These are phyloP conservation scores for Drosophila varians DNA, from an alignment of 1,140 invertebrate genomes.

Conservation along the genomic window DNA sequence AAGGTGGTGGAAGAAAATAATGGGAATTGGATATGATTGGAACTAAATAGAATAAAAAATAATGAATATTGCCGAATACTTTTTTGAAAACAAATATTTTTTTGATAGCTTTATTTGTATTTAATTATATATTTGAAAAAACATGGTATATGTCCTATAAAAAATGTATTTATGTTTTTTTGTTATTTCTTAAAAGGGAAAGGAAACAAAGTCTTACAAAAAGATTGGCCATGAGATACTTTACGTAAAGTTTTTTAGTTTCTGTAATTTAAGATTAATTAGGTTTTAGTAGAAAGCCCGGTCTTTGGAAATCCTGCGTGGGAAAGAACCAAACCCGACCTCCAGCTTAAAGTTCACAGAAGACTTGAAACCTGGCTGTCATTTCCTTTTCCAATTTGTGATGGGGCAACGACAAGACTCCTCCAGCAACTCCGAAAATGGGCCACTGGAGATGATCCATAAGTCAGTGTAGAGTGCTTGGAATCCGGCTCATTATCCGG, in stretches of 20 bases:
- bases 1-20: not conserved
- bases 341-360: not conserved
- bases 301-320: not conserved
- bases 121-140: too few species aligned
- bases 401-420: not conserved
- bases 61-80: too few species aligned
- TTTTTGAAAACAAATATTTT: too few species aligned
- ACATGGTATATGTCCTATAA: too few species aligned
- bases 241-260: too few species aligned
- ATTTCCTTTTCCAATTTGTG: not conserved
- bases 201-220: too few species aligned
- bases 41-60: too few species aligned
- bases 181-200: too few species aligned
- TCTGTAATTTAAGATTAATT: too few species aligned
- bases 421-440: slow-evolving; percentile 6
- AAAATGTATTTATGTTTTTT: too few species aligned
- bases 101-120: not conserved
- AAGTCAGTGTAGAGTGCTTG: slow-evolving; percentile 42
- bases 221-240: too few species aligned
- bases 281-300: too few species aligned
- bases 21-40: not conserved
- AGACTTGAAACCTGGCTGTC: slow-evolving; percentile 1
- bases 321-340: not conserved
- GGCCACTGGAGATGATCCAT: slow-evolving; percentile 44
- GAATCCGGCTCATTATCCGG: slow-evolving; percentile 44